Base-by-base conservation (phyloP, 2,888 invertebrate species). In the Lathronympha strigana region DNA sequence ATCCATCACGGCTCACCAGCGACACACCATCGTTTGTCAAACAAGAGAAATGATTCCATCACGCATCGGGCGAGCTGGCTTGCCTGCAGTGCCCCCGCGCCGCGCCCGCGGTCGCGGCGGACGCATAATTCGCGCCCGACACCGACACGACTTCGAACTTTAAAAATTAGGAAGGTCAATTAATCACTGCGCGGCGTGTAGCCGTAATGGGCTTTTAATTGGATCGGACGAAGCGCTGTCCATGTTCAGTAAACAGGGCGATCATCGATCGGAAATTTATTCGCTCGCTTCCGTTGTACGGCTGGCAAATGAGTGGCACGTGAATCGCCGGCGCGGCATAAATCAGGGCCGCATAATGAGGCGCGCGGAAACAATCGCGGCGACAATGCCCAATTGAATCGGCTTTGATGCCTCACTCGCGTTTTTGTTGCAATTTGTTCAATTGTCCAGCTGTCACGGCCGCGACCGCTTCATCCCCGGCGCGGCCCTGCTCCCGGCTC, bases 371-470 rank as follows among this genome's bases (percentile, higher is more conserved):
- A 50, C 50, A 45, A 51, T 68, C 68, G 63, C 63, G 25, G 43
- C 68, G 67, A 71, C 71, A 69, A 69, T 67, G 67, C 72, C 68
- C 68, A 71, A 74, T 73, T 76, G 76, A 74, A 69, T 73, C 73
- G 67, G 71, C 76, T 75, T 68, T 72, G 76, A 76, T 70, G 69
- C 75, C 68, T 73, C 72, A 57, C 63, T 72, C 70, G 68, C 68
- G 78, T 82, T 84, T 84, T 85, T 82, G 75, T 81, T 75, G 68
- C 79, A 78, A 81, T 80, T 80, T 80, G 79, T 75, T 73, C 79
- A 78, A 78, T 78, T 78, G 80, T 77, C 73, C 75, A 72, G 72
- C 78, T 77, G 80, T 76, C 77, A 70, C 67, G 57, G 76, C 71
- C 60, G 60, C 47, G 47, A 55, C 60, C 68, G 62, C 62, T 61